Conservation (phyloP, 2,797 vertebrate genomes). For the Amblyraja radiata region DNA sequence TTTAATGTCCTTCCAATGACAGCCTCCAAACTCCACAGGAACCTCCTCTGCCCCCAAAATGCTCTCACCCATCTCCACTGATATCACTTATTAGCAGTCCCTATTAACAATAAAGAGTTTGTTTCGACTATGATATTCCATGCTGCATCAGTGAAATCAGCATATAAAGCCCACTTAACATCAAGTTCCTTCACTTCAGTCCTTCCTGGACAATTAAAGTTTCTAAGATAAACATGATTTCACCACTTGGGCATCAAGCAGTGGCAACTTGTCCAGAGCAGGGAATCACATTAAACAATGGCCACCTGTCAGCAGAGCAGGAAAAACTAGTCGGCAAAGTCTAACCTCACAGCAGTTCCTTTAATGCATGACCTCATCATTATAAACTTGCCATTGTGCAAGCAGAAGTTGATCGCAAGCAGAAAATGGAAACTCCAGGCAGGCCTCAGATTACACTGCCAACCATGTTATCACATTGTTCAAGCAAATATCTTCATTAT, state of each 20-base stretch:
- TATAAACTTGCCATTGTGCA: not conserved
- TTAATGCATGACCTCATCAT: not conserved
- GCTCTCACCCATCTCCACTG: no score
- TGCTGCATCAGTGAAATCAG: not conserved
- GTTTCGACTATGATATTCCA: not conserved
- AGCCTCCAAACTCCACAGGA: no score
- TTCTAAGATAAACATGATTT: not conserved
- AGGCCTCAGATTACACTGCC: not conserved
- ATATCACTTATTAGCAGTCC: no score
- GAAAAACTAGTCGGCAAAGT: not conserved
- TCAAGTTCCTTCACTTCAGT: not conserved
- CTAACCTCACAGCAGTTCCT: constrained; percentile 23
- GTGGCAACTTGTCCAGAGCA: not conserved
- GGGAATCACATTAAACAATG: not conserved
- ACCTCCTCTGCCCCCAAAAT: no score
- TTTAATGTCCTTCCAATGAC: no score
- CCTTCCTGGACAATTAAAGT: not conserved
- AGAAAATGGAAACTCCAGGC: not conserved
- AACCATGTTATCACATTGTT: not conserved
- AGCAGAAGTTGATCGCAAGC: not conserved
- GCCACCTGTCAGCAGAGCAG: not conserved
- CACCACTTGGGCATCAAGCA: not conserved
- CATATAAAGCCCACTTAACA: not conserved
- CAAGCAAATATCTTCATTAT: not conserved
- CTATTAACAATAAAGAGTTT: not conserved